Conservation (phyloP, 2,888 invertebrate genomes). For the Eupithecia dodoneata region DNA sequence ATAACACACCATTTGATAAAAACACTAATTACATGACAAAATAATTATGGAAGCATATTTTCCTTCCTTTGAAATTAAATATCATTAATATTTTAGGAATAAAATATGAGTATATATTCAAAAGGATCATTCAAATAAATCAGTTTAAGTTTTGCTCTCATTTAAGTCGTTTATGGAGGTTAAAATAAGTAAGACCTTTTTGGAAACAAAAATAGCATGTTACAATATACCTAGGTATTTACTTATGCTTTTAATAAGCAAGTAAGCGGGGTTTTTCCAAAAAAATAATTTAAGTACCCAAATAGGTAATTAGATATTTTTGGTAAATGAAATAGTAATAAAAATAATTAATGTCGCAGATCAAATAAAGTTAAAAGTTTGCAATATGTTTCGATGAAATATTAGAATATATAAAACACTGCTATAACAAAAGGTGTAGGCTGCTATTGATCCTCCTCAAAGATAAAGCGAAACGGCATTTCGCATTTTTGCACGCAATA, state of each 20-base stretch:
- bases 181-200: not conserved
- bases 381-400: not conserved
- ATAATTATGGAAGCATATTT: not conserved
- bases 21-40: not conserved
- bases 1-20: not conserved
- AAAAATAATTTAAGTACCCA: no score
- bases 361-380: not conserved
- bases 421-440: not conserved
- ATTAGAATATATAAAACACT: not conserved
- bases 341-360: not conserved
- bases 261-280: no score
- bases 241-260: no score
- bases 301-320: no score
- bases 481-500: not conserved
- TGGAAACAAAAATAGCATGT: not conserved
- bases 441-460: not conserved
- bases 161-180: not conserved
- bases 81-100: slow-evolving; percentile 9
- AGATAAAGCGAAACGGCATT: not conserved
- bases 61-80: slow-evolving; percentile 1
- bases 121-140: not conserved
- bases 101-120: not conserved
- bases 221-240: not conserved
- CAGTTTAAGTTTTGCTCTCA: not conserved
- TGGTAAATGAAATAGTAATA: not conserved